Evolutionary conservation across 2,797 vertebrate genomes (phyloP).

Genomic region (Sebastes steindachneri): DNA sequence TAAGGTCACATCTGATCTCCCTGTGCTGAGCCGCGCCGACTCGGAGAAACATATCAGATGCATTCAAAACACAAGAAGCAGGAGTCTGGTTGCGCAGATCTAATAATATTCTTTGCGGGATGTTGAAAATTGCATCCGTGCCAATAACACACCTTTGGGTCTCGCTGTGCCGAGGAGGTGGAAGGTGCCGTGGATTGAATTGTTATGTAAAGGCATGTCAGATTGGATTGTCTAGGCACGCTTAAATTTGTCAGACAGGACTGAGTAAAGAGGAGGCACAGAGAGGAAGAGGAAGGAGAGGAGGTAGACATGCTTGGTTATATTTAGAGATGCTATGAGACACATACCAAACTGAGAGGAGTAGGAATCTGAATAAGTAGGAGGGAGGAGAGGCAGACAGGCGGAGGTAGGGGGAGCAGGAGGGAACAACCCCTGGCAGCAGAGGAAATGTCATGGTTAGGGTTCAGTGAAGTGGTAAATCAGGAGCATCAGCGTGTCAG

Average conservation of each 20-base stretch:
- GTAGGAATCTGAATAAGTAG: slow-evolving; percentile 67
- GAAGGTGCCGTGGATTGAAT: slow-evolving; percentile 73
- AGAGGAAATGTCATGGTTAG: slow-evolving; percentile 81
- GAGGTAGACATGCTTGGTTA: slow-evolving; percentile 73
- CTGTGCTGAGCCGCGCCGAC: slow-evolving; percentile 49
- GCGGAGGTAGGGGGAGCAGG: slow-evolving; percentile 48
- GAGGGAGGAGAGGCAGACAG: slow-evolving; percentile 58
- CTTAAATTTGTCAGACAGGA: slow-evolving; percentile 81
- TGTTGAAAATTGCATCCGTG: slow-evolving; percentile 61
- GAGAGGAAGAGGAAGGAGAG: slow-evolving; percentile 68
- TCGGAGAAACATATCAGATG: slow-evolving; percentile 53
- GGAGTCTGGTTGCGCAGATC: slow-evolving; percentile 25
- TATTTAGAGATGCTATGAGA: slow-evolving; percentile 78
- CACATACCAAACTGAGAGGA: slow-evolving; percentile 61
- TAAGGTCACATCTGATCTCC: slow-evolving; percentile 67
- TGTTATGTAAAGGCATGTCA: slow-evolving; percentile 83
- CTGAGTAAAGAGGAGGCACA: slow-evolving; percentile 72
- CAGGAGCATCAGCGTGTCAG: slow-evolving; percentile 80
- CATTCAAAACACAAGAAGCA: slow-evolving; percentile 47
- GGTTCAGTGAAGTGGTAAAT: slow-evolving; percentile 83
- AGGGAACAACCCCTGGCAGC: slow-evolving; percentile 75
- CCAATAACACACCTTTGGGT: slow-evolving; percentile 71
- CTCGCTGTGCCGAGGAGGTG: slow-evolving; percentile 44
- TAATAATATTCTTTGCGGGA: slow-evolving; percentile 64
- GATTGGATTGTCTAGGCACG: slow-evolving; percentile 76